Conservation (phyloP, 2,113 vertebrate genomes). For the Heterocephalus glaber region DNA sequence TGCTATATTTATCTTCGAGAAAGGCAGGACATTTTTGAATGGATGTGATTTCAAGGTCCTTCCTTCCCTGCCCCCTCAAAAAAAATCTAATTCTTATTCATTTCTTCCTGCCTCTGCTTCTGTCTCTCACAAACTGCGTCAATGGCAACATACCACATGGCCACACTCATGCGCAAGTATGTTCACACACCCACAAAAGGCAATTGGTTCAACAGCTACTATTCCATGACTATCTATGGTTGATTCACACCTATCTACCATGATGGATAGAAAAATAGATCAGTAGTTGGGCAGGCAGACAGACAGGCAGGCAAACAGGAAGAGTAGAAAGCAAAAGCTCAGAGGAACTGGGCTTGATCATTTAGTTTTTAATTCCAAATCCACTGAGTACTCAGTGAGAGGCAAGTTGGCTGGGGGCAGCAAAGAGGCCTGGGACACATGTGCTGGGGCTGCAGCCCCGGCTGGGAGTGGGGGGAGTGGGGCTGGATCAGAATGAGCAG, state of each 20-base stretch:
- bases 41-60: conserved; percentile 79
- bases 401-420: not conserved
- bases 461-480: not conserved
- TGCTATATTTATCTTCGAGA: conserved; percentile 77
- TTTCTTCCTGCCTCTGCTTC: not conserved
- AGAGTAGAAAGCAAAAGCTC: not conserved
- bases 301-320: not conserved
- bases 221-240: not conserved
- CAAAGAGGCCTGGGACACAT: not conserved
- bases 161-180: fast-evolving
- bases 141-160: not conserved
- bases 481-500: not conserved
- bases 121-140: not conserved
- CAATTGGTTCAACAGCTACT: not conserved
- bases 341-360: not conserved
- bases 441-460: not conserved
- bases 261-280: not conserved
- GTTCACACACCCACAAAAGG: not conserved
- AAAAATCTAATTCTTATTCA: conserved; percentile 2
- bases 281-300: not conserved
- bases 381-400: not conserved
- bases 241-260: not conserved
- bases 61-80: not conserved
- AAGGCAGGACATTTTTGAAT: conserved; percentile 78
- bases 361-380: not conserved